A percentile compares a stretch with the other conserved stretches of the same genome.
Evolutionary conservation across 2,113 vertebrate species (phyloP).

Genomic region (Protomyctophum bolini): DNA sequence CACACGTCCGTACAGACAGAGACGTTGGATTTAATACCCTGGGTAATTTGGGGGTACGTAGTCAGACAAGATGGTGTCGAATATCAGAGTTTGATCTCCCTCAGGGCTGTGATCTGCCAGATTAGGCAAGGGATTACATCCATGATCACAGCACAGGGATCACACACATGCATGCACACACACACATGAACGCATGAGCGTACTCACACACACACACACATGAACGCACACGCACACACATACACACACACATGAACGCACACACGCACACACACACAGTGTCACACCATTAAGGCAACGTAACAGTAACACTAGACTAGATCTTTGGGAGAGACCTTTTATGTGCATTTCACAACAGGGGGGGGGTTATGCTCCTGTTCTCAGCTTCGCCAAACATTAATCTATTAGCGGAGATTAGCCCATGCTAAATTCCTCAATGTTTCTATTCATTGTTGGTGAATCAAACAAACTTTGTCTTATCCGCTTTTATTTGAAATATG

Average conservation of each 20-base stretch:
- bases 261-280: constrained; percentile 10
- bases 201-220: background rate
- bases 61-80: constrained; percentile 51
- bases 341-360: constrained; percentile 31
- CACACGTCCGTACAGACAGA: no score
- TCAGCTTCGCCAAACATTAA: constrained; percentile 45
- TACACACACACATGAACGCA: background rate
- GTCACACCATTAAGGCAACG: background rate
- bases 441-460: constrained; percentile 52
- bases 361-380: constrained; percentile 34
- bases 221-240: constrained; percentile 11
- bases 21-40: constrained; percentile 11
- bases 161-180: background rate
- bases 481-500: background rate
- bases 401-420: constrained; percentile 43
- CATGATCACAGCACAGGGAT: constrained; percentile 25
- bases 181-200: background rate
- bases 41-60: constrained; percentile 29
- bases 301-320: constrained; percentile 38
- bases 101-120: constrained; percentile 45
- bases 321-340: constrained; percentile 31
- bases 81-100: constrained; percentile 50
- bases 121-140: constrained; percentile 57
- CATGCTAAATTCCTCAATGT: constrained; percentile 23
- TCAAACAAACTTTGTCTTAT: constrained; percentile 7